Percentiles rank a stretch among this genome's conserved stretches.
These are phyloP conservation scores for Acrossocheilus wenchowensis DNA, from an alignment of 2,797 vertebrate species.

Conservation along the genomic window DNA sequence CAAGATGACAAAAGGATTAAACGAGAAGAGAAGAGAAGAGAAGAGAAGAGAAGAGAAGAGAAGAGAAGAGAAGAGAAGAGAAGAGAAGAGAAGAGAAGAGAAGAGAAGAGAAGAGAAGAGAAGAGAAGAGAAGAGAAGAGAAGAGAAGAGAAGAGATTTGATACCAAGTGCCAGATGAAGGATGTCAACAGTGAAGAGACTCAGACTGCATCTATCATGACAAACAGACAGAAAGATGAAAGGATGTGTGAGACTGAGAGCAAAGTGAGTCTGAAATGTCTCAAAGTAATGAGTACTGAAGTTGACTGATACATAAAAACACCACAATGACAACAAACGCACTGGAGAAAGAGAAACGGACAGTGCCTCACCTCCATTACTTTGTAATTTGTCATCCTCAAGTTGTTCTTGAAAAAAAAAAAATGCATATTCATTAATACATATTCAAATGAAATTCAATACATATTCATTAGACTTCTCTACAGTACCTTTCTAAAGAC, in stretches of 20 bases:
- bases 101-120: conserved; percentile 14
- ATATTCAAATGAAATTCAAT: conserved; percentile 42
- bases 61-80: neutral
- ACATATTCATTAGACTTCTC: conserved; percentile 1
- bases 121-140: conserved; percentile 15
- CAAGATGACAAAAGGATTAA: neutral
- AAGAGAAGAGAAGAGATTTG: conserved; percentile 30
- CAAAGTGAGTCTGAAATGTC: conserved; percentile 51
- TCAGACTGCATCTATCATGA: conserved; percentile 63
- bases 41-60: neutral
- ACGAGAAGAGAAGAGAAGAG: neutral
- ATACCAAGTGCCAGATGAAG: conserved; percentile 62
- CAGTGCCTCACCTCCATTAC: conserved; percentile 82
- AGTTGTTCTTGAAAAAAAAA: conserved; percentile 80
- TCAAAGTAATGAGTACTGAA: conserved; percentile 50
- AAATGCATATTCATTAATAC: conserved; percentile 71
- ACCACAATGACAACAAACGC: conserved; percentile 45
- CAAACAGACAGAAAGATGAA: conserved; percentile 56
- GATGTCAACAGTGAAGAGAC: conserved; percentile 59
- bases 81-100: conserved; percentile 21
- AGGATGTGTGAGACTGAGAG: conserved; percentile 55
- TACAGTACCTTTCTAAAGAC: neutral
- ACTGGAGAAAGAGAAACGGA: conserved; percentile 29
- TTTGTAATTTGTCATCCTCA: conserved; percentile 83
- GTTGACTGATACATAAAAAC: conserved; percentile 47